A percentile compares a stretch with the other conserved stretches of the same genome.
Evolutionary conservation across 2,797 vertebrate species (phyloP).

Genomic region (Crax fasciolata): DNA sequence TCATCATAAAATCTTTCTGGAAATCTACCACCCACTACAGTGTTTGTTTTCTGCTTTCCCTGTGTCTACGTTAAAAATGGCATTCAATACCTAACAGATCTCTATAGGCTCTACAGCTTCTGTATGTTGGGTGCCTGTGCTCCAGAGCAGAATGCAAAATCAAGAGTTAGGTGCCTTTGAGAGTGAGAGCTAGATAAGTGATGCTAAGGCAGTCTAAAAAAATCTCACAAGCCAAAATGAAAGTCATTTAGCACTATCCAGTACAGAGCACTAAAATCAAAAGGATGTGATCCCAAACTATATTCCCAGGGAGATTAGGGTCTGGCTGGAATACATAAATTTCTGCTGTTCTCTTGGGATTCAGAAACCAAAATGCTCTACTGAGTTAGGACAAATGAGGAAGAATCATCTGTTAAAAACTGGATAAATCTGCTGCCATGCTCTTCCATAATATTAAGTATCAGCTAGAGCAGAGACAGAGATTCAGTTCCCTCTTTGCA

Average conservation of each 20-base stretch:
- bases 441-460: background rate
- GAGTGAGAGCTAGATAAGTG: background rate
- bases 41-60: background rate
- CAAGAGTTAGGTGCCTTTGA: background rate
- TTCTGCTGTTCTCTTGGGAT: background rate
- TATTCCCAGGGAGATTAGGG: background rate
- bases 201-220: background rate
- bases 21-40: background rate
- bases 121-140: background rate
- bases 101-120: background rate
- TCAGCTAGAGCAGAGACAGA: background rate
- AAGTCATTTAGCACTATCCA: background rate
- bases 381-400: background rate
- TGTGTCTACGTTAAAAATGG: background rate
- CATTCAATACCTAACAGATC: background rate
- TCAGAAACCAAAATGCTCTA: background rate
- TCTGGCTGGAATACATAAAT: background rate
- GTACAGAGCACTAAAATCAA: background rate
- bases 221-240: background rate
- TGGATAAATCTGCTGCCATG: background rate
- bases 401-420: background rate
- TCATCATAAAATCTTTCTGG: slow-evolving; percentile 1
- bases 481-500: background rate
- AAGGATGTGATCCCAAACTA: background rate
- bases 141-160: background rate